Conservation (phyloP, 2,888 invertebrate genomes). For the Euproctis similis region DNA sequence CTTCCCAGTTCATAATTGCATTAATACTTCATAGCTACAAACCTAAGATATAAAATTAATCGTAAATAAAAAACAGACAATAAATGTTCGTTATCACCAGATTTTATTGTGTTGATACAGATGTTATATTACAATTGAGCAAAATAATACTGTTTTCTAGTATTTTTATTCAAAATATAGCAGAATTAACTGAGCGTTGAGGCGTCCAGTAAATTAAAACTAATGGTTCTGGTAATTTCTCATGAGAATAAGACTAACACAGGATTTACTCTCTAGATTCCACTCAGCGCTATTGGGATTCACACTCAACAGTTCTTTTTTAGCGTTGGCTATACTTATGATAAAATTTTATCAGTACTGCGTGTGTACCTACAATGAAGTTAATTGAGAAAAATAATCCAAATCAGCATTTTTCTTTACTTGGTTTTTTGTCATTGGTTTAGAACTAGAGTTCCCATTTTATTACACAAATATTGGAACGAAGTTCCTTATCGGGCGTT, state of each 20-base stretch:
- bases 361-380: not conserved
- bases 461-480: no score
- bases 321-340: conserved; percentile 14
- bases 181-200: conserved; percentile 61
- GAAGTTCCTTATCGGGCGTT: not conserved
- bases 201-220: conserved; percentile 70
- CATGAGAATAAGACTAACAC: conserved; percentile 62
- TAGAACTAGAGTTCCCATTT: not conserved
- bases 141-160: conserved; percentile 46
- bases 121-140: conserved; percentile 23
- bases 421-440: not conserved
- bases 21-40: no score
- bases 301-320: conserved; percentile 16
- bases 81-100: conserved; percentile 29
- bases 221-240: conserved; percentile 75
- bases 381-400: no score
- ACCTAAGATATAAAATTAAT: no score
- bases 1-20: no score
- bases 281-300: conserved; percentile 15
- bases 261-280: conserved; percentile 44
- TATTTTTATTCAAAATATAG: conserved; percentile 59
- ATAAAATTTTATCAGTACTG: not conserved
- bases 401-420: not conserved
- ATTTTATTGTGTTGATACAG: no score
- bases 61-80: no score